Evolutionary conservation across 2,888 invertebrate species (phyloP), one percentile per base, ranked within the genome.

Genomic region (Erannis defoliaria): DNA sequence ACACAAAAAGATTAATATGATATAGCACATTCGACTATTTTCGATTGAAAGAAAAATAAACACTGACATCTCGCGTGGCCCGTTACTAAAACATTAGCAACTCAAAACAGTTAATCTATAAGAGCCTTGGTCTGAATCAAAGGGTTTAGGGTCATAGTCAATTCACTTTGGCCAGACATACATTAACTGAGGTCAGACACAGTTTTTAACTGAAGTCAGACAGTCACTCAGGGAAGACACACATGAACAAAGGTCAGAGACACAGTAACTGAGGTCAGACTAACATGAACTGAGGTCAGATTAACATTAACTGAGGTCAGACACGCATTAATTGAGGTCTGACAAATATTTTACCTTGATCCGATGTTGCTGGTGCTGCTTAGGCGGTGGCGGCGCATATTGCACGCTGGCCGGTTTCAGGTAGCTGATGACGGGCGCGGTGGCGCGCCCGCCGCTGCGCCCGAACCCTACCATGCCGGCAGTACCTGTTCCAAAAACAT

Each of bases 291-390:
- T n/a, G 1, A 10, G 31, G 6, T 6, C 10, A 6, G 9, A 3
- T 31, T n/a, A n/a, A n/a, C n/a, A 12, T 31, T 31, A 8, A 31
- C 10, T 31, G 8, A 16, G 6, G 18, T 5, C 5, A 77, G 63
- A 79, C n/a, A n/a, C n/a, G n/a, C n/a, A 12, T 31, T 31, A 8
- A 31, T 3, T 31, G 8, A 16, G 6, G 18, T 5, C 5, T 77
- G 63, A 79, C n/a, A n/a, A n/a, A n/a, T n/a, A n/a, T n/a, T n/a
- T 77, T 33, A 93, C 94, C 80, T 94, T 94, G 40, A 94, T 90
- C 75, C 94, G 85, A 59, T 87, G 87, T 69, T 83, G 86, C 33
- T 77, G 89, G 9, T 81, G 85, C 29, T 80, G 86, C 58, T 89
- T 89, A 8, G 92, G 86, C 14, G 56, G 74, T 26, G 92, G 86